A percentile compares a stretch with the other conserved stretches of the same genome.
phyloP scores from a whole-genome alignment of 2,797 vertebrate genomes.

The Odontamblyopus lacepedii region DNA sequence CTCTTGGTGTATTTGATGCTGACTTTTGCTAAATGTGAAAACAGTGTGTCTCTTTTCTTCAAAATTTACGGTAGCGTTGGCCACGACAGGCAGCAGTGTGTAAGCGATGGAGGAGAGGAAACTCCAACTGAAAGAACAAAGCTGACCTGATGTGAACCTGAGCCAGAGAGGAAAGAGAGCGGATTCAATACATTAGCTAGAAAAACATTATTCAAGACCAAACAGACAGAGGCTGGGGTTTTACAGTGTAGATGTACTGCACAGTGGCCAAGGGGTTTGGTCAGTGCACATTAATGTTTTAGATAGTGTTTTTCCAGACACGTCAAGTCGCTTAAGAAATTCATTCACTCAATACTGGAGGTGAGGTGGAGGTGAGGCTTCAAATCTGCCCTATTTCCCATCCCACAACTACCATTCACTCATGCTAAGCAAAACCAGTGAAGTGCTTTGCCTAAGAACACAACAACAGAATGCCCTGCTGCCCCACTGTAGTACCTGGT shows the following conservation, averaged over 20 bases:
- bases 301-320: too few species aligned
- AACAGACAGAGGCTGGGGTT: not conserved
- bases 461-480: too few species aligned
- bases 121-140: conserved; percentile 29
- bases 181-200: conserved; percentile 7
- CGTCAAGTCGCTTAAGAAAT: too few species aligned
- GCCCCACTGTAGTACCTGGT: too few species aligned
- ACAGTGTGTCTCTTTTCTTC: conserved; percentile 27
- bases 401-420: too few species aligned
- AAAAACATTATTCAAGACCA: conserved; percentile 2
- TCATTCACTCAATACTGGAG: too few species aligned
- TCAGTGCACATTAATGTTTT: not conserved
- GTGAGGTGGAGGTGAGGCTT: too few species aligned
- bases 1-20: conserved; percentile 35
- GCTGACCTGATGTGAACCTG: conserved; percentile 50
- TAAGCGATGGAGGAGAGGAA: conserved; percentile 56
- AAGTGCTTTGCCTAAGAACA: too few species aligned
- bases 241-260: not conserved
- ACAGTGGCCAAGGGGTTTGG: not conserved
- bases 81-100: conserved; percentile 13
- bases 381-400: too few species aligned
- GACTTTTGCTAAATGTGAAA: conserved; percentile 26
- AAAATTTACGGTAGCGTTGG: conserved; percentile 25
- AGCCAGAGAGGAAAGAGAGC: conserved; percentile 2
- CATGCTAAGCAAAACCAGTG: too few species aligned